A percentile compares a stretch with the other conserved stretches of the same genome.
phyloP scores from a whole-genome alignment of 37 sponge, comb jelly and placozoan species.

The Petrosia ficiformis region DNA sequence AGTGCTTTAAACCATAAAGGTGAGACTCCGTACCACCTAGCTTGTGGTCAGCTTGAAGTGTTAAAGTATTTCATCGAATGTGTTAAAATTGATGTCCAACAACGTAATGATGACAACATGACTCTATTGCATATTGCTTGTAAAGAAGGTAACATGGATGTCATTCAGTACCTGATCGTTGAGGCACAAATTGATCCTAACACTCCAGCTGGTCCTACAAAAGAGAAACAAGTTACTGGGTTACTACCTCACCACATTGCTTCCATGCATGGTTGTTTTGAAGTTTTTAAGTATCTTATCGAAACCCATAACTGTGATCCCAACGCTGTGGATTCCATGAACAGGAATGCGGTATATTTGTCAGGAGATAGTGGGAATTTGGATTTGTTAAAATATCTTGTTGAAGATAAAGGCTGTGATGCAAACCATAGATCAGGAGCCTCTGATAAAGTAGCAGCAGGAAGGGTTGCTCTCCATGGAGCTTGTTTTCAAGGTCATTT shows the following conservation, averaged over 20 bases:
- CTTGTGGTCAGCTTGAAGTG: too few species aligned
- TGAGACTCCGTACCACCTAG: too few species aligned
- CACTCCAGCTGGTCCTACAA: background rate
- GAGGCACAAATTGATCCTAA: background rate
- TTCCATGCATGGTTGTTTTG: background rate
- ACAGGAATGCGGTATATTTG: background rate
- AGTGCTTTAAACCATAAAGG: too few species aligned
- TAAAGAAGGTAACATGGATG: constrained; percentile 12
- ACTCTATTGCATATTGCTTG: background rate
- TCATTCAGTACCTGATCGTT: constrained; percentile 15
- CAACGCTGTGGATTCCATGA: background rate
- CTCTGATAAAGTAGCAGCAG: background rate
- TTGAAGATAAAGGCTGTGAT: constrained; percentile 9
- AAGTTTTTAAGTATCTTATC: background rate
- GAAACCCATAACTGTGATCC: background rate
- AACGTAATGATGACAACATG: background rate
- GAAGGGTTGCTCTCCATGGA: background rate
- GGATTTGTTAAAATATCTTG: background rate
- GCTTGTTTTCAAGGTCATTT: background rate
- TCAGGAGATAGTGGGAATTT: background rate
- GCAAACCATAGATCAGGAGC: background rate
- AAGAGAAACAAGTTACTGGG: background rate
- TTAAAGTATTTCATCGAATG: too few species aligned
- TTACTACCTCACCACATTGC: background rate
- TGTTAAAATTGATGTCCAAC: too few species aligned